These are phyloP conservation scores for Dryadula phaetusa DNA, from an alignment of 2,888 invertebrate genomes.

Conservation along the genomic window DNA sequence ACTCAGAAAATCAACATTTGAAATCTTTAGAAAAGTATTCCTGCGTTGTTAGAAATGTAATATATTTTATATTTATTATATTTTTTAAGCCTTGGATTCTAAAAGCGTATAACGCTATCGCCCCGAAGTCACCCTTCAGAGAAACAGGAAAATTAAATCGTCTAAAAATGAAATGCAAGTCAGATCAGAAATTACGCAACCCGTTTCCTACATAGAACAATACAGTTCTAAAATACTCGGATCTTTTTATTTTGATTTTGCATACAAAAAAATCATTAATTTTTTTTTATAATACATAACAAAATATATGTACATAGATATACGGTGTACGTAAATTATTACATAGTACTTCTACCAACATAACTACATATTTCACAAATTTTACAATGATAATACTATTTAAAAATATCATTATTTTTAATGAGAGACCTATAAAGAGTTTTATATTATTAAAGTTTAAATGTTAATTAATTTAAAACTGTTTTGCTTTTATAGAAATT, in stretches of 20 bases:
- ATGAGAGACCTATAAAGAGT: too few species aligned
- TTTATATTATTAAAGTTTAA: too few species aligned
- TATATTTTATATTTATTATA: neutral
- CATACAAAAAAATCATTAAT: neutral
- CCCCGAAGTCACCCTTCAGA: constrained; percentile 20
- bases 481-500: too few species aligned
- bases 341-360: too few species aligned
- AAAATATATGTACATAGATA: too few species aligned
- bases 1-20: neutral
- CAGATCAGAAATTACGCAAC: constrained; percentile 19
- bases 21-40: neutral
- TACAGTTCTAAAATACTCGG: constrained; percentile 8
- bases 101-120: neutral
- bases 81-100: constrained; percentile 4
- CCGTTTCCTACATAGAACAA: constrained; percentile 24
- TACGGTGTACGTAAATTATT: too few species aligned
- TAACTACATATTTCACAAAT: too few species aligned
- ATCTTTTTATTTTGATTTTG: neutral
- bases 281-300: neutral
- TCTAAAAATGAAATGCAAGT: constrained; percentile 24
- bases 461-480: too few species aligned
- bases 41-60: neutral
- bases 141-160: constrained; percentile 31
- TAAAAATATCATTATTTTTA: too few species aligned
- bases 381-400: too few species aligned